Evolutionary conservation across 2,797 vertebrate genomes (phyloP), one percentile per base, ranked within the genome.

Genomic region (Calcarius lapponicus): DNA sequence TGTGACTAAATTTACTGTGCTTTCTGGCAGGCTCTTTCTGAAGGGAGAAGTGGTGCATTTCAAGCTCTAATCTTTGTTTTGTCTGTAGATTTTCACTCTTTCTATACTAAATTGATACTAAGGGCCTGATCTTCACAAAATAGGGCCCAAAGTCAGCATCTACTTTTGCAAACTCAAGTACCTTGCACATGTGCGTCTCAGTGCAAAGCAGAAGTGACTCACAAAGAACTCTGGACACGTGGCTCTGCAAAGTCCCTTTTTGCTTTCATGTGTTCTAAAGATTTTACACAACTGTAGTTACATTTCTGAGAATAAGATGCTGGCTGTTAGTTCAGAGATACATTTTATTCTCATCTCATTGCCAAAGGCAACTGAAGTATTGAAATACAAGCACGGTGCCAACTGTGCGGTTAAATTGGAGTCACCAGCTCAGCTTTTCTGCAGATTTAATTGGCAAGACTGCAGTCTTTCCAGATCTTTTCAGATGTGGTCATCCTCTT

Each of bases 51-150:
- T 75, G 87, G 79, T 50, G 60, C 73, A 88, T 96, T 96, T 95
- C 80, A 87, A 83, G 40, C 76, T 92, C 91, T 95, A 93, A 96
- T 96, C 93, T 96, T 90, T 92, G 90, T 96, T 97, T 97, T 96
- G 83, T 97, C 91, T 95, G 74, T 81, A 95, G 94, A 81, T 95
- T 95, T 93, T 95, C 93, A 73, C 73, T 91, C 57, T 91, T 90
- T 92, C 71, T 69, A 25, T 89, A 32, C 65, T 78, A 66, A 89
- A 47, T 76, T 54, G 61, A 54, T 87, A 61, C 71, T 62, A 79
- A 88, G 26, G 40, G 51, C n/a, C 67, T 43, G 80, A 84, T 94
- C 64, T 80, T 83, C 92, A 91, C 36, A 93, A 94, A 92, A 69
- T 9, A 8, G 29, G 80, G 57, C 54, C 64, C 57, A 85, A 88